A percentile compares a stretch with the other conserved stretches of the same genome.
Conservation (phyloP, 2,113 vertebrate species). For the Sarotherodon lohbergeri region DNA sequence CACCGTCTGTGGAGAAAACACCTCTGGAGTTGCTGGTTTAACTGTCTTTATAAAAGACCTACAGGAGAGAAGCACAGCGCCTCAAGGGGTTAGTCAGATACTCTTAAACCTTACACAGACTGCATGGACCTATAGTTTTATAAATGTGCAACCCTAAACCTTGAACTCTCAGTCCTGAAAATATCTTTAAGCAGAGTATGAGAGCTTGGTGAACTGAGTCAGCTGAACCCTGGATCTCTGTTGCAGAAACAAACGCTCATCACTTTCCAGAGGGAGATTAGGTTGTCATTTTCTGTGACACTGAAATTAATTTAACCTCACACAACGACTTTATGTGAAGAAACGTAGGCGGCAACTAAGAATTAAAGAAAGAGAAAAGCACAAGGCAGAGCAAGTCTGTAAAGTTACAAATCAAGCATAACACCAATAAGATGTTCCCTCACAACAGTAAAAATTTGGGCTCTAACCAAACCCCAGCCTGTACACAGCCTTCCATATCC, state of each 20-base stretch:
- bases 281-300: neutral
- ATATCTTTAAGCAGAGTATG: neutral
- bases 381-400: neutral
- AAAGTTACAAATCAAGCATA: neutral
- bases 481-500: neutral
- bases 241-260: neutral
- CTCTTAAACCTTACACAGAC: neutral
- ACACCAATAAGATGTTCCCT: neutral
- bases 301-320: neutral
- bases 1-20: neutral
- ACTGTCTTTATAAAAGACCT: neutral
- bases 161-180: neutral
- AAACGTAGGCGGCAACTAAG: neutral
- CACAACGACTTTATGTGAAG: neutral
- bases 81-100: neutral
- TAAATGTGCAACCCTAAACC: neutral
- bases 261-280: neutral
- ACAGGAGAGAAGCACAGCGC: neutral
- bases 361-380: neutral
- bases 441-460: neutral
- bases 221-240: neutral
- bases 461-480: neutral
- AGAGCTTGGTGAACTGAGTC: neutral
- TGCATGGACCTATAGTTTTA: neutral
- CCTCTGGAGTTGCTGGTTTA: neutral